Conservation (phyloP, 2,888 invertebrate species). For the Rotaria socialis region DNA sequence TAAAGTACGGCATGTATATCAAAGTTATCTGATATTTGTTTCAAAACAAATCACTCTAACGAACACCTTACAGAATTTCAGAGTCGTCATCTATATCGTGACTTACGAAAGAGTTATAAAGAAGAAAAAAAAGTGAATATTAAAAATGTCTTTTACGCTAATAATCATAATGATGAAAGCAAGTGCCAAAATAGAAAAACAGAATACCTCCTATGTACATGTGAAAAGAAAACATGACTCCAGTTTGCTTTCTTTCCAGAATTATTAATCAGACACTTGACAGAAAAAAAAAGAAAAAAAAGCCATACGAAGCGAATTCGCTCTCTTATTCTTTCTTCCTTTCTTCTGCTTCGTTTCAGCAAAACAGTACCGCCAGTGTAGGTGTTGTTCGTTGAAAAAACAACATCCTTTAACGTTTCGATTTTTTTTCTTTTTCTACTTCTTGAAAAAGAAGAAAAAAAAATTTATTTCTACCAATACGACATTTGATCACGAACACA, state of each 20-base stretch:
- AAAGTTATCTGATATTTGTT: too few species aligned
- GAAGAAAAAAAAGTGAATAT: too few species aligned
- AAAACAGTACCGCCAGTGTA: not conserved
- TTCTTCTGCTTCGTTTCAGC: not conserved
- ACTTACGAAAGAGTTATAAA: too few species aligned
- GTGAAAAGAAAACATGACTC: conserved; percentile 27
- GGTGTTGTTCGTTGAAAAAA: conserved; percentile 23
- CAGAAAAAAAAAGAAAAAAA: not conserved
- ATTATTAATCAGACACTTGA: conserved; percentile 7
- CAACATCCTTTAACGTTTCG: not conserved
- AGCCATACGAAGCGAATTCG: not conserved
- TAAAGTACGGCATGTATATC: too few species aligned
- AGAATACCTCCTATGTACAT: not conserved
- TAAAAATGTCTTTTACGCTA: too few species aligned
- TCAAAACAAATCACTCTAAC: too few species aligned
- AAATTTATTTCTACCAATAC: not conserved
- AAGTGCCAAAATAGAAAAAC: not conserved
- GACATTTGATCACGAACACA: not conserved
- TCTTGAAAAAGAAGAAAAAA: not conserved
- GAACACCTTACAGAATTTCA: too few species aligned
- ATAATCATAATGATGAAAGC: too few species aligned
- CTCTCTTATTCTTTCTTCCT: not conserved
- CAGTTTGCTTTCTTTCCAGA: conserved; percentile 10
- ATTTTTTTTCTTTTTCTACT: not conserved
- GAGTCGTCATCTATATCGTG: too few species aligned